Evolutionary conservation across 2,888 invertebrate species (phyloP), one percentile per base, ranked within the genome.

Genomic region (Podotricha telesiphe): DNA sequence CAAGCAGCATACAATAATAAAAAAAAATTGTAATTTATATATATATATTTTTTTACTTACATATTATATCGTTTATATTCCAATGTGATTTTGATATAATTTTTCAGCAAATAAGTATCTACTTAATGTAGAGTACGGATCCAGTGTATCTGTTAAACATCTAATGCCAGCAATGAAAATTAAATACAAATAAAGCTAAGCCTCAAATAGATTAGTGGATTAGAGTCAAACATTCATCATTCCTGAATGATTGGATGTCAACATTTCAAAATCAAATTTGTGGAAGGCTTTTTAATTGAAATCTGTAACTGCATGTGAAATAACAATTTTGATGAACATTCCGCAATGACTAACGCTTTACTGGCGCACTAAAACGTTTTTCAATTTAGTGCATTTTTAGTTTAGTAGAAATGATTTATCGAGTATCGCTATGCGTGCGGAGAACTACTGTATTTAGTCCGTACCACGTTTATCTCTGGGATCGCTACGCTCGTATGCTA

Each of bases 321-420:
- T 71, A 78, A 81, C 79, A 75, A 79, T 82, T 83, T 81, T 73
- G 70, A 79, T 79, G 75, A 81, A 82, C 79, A 80, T 77, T 80
- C 78, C 75, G 73, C 74, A 74, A 68, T 74, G 76, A 77, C 80
- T 81, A 79, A 77, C 75, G 75, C 73, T 74, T 75, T 74, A 75
- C 78, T 80, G 79, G 71, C 48, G 59, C 56, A 78, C 74, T 79
- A 75, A 72, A 77, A 79, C 74, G 75, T 77, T 77, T 82, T 85
- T 81, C 79, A 81, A 84, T 85, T 84, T 78, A 79, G 75, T 75
- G 68, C 76, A 79, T 82, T 80, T 82, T 82, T 80, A 77, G 75
- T 79, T 77, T 75, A 76, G 77, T 77, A 72, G 68, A 78, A 79
- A 79, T 81, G 75, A 80, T 83, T 81, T 78, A 81, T 80, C 72